Conservation (phyloP, 2,888 invertebrate genomes). For the Ptilodon capucinus region DNA sequence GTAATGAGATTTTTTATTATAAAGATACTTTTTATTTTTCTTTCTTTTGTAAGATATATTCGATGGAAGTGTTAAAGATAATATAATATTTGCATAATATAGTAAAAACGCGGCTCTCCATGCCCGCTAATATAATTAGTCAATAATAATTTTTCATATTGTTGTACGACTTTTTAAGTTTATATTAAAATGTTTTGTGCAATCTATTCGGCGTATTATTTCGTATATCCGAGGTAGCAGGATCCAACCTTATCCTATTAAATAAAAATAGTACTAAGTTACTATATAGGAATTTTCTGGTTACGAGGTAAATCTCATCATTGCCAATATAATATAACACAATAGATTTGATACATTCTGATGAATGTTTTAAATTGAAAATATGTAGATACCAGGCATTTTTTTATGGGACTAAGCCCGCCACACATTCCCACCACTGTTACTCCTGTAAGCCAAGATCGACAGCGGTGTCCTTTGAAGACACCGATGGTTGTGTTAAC, state of each 20-base stretch:
- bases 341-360: too few species aligned
- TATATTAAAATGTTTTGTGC: constrained; percentile 94
- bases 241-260: not conserved
- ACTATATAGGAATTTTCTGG: too few species aligned
- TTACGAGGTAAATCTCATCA: too few species aligned
- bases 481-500: too few species aligned
- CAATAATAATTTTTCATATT: constrained; percentile 93
- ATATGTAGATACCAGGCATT: too few species aligned
- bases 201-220: constrained; percentile 78
- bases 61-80: constrained; percentile 84
- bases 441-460: too few species aligned
- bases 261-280: too few species aligned
- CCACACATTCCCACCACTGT: too few species aligned
- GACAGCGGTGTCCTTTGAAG: too few species aligned
- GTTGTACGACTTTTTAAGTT: constrained; percentile 93
- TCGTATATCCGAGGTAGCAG: not conserved
- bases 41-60: constrained; percentile 83
- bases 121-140: constrained; percentile 88
- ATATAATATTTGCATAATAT: constrained; percentile 86
- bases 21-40: constrained; percentile 79
- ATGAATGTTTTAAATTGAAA: too few species aligned
- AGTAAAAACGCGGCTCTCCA: constrained; percentile 87
- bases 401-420: too few species aligned
- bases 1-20: constrained; percentile 82
- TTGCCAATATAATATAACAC: too few species aligned